phyloP scores from a whole-genome alignment of 2,797 vertebrate genomes.

The Falco peregrinus region DNA sequence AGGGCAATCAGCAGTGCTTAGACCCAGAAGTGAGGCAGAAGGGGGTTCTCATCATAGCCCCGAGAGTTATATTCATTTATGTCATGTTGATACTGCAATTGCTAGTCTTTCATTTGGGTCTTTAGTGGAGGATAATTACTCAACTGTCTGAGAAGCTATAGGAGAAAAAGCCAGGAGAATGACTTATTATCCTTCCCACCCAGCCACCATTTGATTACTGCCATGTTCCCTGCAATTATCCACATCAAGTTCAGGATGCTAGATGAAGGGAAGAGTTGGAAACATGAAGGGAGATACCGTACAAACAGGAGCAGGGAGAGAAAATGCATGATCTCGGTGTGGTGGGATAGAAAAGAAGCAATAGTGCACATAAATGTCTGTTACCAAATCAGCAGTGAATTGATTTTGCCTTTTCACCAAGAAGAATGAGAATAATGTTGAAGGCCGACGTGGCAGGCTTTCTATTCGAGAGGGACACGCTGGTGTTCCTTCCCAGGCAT shows the following conservation, averaged over 20 bases:
- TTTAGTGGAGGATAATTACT: background rate
- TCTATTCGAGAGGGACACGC: background rate
- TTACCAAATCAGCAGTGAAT: background rate
- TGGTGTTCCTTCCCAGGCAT: background rate
- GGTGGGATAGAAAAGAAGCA: background rate
- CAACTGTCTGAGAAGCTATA: background rate
- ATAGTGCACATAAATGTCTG: fast-evolving
- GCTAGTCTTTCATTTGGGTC: background rate
- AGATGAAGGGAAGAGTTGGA: background rate
- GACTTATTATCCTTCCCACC: background rate
- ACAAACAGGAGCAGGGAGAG: background rate
- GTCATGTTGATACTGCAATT: background rate
- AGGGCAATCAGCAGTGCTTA: background rate
- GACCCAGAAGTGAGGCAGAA: background rate
- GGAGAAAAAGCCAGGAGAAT: background rate
- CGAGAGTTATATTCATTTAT: background rate
- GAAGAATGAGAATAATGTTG: background rate
- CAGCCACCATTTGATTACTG: background rate
- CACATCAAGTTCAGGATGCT: background rate
- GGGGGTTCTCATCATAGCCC: background rate
- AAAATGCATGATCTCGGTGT: background rate
- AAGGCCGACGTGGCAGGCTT: background rate
- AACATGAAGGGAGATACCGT: background rate
- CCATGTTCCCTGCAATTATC: constrained; percentile 4
- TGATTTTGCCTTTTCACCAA: background rate